Evolutionary conservation across 1,140 invertebrate genomes (phyloP).

Genomic region (Plectus sambesii): DNA sequence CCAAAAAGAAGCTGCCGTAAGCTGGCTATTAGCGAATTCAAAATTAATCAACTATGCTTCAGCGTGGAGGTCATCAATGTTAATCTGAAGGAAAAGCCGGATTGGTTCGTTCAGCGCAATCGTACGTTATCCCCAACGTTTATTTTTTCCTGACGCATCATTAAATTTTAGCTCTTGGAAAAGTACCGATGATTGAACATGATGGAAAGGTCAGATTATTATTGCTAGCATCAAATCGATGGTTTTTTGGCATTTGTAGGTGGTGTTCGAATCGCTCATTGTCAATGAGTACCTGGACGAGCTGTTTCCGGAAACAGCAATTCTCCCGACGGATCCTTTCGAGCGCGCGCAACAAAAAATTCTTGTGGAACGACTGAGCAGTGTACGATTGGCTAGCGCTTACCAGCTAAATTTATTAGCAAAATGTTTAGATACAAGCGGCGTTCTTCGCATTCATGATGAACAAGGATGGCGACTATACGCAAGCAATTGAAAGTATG

Average conservation of each 20-base stretch:
- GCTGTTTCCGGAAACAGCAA: conserved; percentile 37
- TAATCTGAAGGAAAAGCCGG: conserved; percentile 31
- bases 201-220: conserved; percentile 15
- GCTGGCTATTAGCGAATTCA: no score
- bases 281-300: conserved; percentile 49
- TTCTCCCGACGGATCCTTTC: conserved; percentile 47
- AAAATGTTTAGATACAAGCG: conserved; percentile 20
- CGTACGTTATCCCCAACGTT: no score
- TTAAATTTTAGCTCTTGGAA: no score
- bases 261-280: conserved; percentile 46
- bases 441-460: conserved; percentile 21
- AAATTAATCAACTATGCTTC: no score
- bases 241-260: no score
- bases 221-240: no score
- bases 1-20: no score
- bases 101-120: conserved; percentile 39
- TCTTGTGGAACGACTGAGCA: conserved; percentile 32
- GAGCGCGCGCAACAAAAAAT: conserved; percentile 46
- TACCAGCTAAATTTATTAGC: background rate
- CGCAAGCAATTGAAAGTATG: conserved; percentile 20
- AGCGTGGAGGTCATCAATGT: conserved; percentile 38
- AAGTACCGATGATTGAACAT: conserved; percentile 31
- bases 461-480: conserved; percentile 8
- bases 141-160: no score
- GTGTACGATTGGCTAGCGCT: conserved; percentile 1